Evolutionary conservation across 2,888 invertebrate genomes (phyloP).

Genomic region (Idaea aversata): DNA sequence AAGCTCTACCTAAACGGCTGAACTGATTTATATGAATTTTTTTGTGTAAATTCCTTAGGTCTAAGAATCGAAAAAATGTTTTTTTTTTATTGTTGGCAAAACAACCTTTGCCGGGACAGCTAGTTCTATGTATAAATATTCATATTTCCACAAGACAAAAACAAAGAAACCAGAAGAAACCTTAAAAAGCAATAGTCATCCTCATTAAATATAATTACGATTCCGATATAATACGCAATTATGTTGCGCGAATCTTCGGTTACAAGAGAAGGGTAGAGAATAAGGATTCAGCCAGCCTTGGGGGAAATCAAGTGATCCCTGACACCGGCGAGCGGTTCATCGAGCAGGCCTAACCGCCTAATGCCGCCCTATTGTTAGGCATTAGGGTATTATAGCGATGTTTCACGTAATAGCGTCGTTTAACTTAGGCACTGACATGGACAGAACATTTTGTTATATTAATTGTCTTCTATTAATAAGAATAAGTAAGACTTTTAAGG

Average conservation of each 20-base stretch:
- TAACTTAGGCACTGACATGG: constrained; percentile 45
- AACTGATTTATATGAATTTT: too few relatives aligned
- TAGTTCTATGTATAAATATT: neutral
- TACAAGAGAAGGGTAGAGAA: constrained; percentile 32
- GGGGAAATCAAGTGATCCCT: constrained; percentile 56
- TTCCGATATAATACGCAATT: constrained; percentile 2
- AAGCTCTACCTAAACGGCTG: too few relatives aligned
- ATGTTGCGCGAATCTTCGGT: neutral
- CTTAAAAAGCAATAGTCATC: neutral
- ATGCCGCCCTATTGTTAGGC: constrained; percentile 49
- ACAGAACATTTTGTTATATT: constrained; percentile 17
- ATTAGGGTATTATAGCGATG: constrained; percentile 53
- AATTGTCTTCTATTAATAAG: constrained; percentile 3
- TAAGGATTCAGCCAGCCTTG: constrained; percentile 35
- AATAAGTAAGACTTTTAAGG: constrained; percentile 1
- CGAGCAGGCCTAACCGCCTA: constrained; percentile 43
- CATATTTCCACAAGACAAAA: neutral
- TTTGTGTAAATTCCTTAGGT: too few relatives aligned
- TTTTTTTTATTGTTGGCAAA: too few relatives aligned
- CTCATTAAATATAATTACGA: constrained; percentile 4
- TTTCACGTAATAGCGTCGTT: constrained; percentile 52
- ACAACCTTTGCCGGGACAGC: too few relatives aligned
- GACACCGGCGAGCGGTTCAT: constrained; percentile 34
- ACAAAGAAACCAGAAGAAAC: neutral
- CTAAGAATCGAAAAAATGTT: too few relatives aligned